phyloP scores from a whole-genome alignment of 2,113 vertebrate genomes.

The Neodon shergylaensis region DNA sequence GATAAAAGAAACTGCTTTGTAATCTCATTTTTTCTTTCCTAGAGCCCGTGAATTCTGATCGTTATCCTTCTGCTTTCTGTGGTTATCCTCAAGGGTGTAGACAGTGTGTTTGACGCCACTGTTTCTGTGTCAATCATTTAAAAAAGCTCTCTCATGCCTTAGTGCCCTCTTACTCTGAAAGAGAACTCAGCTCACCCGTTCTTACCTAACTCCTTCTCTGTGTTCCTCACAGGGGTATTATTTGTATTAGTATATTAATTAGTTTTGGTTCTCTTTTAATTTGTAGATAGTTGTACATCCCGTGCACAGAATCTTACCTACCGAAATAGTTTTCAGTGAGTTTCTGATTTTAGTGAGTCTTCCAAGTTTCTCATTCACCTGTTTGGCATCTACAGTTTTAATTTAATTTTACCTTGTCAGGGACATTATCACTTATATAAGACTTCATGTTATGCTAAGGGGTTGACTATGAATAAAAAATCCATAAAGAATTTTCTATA shows the following conservation, averaged over 20 bases:
- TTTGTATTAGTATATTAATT: constrained; percentile 6
- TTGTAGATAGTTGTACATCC: neutral
- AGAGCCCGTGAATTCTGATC: neutral
- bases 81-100: neutral
- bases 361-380: neutral
- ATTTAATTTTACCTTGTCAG: neutral
- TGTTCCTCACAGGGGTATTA: neutral
- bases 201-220: neutral
- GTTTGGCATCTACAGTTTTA: neutral
- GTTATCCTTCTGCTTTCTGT: neutral
- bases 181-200: neutral
- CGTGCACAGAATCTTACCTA: neutral
- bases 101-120: neutral
- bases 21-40: neutral
- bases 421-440: neutral
- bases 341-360: neutral
- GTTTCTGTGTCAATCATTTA: neutral
- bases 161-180: neutral
- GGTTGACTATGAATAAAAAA: neutral
- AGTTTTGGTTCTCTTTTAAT: neutral
- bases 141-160: neutral
- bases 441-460: neutral
- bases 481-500: neutral
- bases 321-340: neutral
- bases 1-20: neutral